Evolutionary conservation across 2,888 invertebrate species (phyloP).

Genomic region (Allolobophora icterica): DNA sequence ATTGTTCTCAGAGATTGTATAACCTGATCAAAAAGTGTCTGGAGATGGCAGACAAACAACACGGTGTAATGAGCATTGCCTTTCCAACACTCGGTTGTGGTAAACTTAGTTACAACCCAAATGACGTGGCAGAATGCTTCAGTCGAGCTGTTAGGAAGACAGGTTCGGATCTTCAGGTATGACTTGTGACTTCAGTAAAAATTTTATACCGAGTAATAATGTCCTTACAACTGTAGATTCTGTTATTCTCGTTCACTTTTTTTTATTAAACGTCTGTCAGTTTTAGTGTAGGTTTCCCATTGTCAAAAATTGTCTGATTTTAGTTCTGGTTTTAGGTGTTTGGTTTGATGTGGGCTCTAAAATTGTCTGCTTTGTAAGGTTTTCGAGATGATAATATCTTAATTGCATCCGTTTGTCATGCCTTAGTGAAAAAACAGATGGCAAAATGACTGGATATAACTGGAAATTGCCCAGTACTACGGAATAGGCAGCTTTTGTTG

Average conservation of each 20-base stretch:
- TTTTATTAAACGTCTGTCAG: neutral
- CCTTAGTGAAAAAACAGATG: neutral
- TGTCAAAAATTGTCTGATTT: neutral
- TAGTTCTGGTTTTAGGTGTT: neutral
- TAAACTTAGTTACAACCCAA: slow-evolving; percentile 32
- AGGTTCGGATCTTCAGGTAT: neutral
- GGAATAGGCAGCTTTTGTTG: neutral
- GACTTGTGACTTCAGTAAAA: neutral
- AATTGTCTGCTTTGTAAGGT: neutral
- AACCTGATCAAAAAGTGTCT: slow-evolving; percentile 33
- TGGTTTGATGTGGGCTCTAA: neutral
- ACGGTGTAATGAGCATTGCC: slow-evolving; percentile 31
- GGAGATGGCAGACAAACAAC: slow-evolving; percentile 23
- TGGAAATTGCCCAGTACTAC: neutral
- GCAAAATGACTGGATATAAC: neutral
- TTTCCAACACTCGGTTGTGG: slow-evolving; percentile 41
- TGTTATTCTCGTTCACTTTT: neutral
- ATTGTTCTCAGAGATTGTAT: slow-evolving; percentile 27
- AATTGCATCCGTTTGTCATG: neutral
- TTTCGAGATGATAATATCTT: neutral
- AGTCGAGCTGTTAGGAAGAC: slow-evolving; percentile 21
- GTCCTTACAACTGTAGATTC: neutral
- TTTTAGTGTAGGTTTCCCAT: neutral
- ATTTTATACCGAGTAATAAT: neutral
- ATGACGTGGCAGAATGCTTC: slow-evolving; percentile 32